phyloP scores from a whole-genome alignment of 2,113 vertebrate genomes.

The Sinocyclocheilus maitianheensis region DNA sequence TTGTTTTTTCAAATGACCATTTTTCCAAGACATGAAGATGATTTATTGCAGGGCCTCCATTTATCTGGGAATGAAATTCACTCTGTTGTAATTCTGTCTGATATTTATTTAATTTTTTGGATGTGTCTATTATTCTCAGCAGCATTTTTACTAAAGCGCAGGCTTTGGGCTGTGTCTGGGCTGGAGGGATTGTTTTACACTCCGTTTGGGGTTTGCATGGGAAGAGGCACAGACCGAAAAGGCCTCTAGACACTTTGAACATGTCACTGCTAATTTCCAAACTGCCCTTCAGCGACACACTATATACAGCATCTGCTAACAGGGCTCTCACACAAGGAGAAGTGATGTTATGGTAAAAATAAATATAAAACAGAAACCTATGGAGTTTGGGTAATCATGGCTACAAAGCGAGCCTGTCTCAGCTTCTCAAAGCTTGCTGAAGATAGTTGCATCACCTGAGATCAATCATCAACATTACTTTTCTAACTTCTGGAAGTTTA shows the following conservation, averaged over 20 bases:
- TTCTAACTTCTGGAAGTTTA: background rate
- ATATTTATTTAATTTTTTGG: conserved; percentile 39
- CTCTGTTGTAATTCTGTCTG: conserved; percentile 23
- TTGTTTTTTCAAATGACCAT: conserved; percentile 23
- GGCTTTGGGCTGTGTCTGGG: conserved; percentile 20
- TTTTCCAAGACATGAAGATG: conserved; percentile 17
- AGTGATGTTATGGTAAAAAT: conserved; percentile 31
- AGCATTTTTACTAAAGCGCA: conserved; percentile 26
- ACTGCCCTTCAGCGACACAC: conserved; percentile 20
- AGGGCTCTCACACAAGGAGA: conserved; percentile 26
- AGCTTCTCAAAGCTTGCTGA: background rate
- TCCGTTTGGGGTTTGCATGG: conserved; percentile 24
- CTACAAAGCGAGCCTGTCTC: background rate
- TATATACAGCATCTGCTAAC: conserved; percentile 35
- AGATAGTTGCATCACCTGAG: background rate
- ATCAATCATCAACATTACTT: background rate
- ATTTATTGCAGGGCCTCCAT: conserved; percentile 22
- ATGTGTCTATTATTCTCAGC: conserved; percentile 10
- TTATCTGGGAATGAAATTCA: conserved; percentile 47
- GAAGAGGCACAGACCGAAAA: conserved; percentile 24
- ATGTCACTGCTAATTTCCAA: conserved; percentile 39
- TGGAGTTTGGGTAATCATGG: background rate
- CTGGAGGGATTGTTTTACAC: conserved; percentile 38
- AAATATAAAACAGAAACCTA: conserved; percentile 23
- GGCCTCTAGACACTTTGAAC: conserved; percentile 30